These are phyloP conservation scores for Nasonia giraulti DNA, from an alignment of 1,140 invertebrate genomes.

Conservation along the genomic window DNA sequence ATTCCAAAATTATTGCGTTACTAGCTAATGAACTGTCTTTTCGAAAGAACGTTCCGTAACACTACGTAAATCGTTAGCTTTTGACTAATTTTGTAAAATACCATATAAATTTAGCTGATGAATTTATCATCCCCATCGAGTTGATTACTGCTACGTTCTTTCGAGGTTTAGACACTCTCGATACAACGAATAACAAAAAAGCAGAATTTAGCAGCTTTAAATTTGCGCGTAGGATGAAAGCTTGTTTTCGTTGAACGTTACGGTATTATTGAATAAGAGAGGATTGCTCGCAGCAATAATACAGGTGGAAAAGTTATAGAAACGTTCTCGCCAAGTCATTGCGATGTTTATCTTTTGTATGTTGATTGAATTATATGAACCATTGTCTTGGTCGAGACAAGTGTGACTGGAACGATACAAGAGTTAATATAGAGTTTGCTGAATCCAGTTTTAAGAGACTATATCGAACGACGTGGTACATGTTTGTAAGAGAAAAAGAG, in stretches of 20 bases:
- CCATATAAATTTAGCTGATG: background rate
- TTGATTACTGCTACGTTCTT: constrained; percentile 13
- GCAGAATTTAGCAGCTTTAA: background rate
- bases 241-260: background rate
- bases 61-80: background rate
- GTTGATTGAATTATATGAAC: constrained; percentile 59
- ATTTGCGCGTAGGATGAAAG: background rate
- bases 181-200: constrained; percentile 38
- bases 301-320: constrained; percentile 5
- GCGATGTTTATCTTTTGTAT: constrained; percentile 41
- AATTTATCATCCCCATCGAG: background rate
- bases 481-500: constrained; percentile 51
- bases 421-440: constrained; percentile 38
- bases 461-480: constrained; percentile 56
- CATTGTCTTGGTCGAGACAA: constrained; percentile 57
- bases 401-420: constrained; percentile 32
- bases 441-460: constrained; percentile 54
- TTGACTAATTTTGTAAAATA: constrained; percentile 19
- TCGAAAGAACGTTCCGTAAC: background rate
- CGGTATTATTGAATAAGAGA: background rate
- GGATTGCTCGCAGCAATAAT: constrained; percentile 28
- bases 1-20: background rate
- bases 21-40: background rate
- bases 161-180: constrained; percentile 5
- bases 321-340: constrained; percentile 19